Percentiles rank a stretch among this genome's conserved stretches.
Conservation (phyloP, 1,140 invertebrate species). For the Eumaeus atala region DNA sequence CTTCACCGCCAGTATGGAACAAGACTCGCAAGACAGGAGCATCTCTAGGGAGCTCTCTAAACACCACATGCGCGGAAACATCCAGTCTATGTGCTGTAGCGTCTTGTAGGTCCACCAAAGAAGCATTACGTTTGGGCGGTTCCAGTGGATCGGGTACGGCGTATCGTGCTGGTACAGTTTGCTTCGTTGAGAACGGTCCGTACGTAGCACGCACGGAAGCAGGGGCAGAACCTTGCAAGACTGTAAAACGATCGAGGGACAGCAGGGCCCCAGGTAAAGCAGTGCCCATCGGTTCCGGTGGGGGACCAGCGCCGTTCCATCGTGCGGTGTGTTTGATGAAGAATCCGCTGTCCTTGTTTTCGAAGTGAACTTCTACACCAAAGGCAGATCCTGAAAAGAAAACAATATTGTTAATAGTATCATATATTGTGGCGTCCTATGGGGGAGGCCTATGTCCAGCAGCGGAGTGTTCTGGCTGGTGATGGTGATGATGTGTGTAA, state of each 20-base stretch:
- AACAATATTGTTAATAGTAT: slow-evolving; percentile 24
- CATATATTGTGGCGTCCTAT: slow-evolving; percentile 3
- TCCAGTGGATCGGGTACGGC: slow-evolving; percentile 86
- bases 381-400: slow-evolving; percentile 58
- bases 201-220: slow-evolving; percentile 91
- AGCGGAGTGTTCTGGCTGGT: too few species aligned
- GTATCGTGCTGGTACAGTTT: slow-evolving; percentile 92
- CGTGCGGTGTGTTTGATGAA: slow-evolving; percentile 86
- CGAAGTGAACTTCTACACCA: slow-evolving; percentile 89
- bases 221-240: slow-evolving; percentile 89
- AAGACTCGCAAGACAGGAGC: slow-evolving; percentile 90
- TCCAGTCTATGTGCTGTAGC: slow-evolving; percentile 85
- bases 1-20: slow-evolving; percentile 90
- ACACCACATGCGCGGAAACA: slow-evolving; percentile 92
- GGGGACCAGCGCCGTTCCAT: slow-evolving; percentile 69
- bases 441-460: too few species aligned
- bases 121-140: slow-evolving; percentile 60
- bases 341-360: slow-evolving; percentile 92
- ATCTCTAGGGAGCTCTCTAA: slow-evolving; percentile 86
- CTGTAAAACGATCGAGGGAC: slow-evolving; percentile 88
- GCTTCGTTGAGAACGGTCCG: slow-evolving; percentile 93
- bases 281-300: slow-evolving; percentile 61
- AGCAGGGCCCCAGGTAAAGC: slow-evolving; percentile 76
- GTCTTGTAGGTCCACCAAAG: slow-evolving; percentile 77
- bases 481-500: too few species aligned